Percentiles rank a stretch among this genome's conserved stretches.
These are phyloP conservation scores for Alosa alosa DNA, from an alignment of 2,113 vertebrate genomes.

Conservation along the genomic window DNA sequence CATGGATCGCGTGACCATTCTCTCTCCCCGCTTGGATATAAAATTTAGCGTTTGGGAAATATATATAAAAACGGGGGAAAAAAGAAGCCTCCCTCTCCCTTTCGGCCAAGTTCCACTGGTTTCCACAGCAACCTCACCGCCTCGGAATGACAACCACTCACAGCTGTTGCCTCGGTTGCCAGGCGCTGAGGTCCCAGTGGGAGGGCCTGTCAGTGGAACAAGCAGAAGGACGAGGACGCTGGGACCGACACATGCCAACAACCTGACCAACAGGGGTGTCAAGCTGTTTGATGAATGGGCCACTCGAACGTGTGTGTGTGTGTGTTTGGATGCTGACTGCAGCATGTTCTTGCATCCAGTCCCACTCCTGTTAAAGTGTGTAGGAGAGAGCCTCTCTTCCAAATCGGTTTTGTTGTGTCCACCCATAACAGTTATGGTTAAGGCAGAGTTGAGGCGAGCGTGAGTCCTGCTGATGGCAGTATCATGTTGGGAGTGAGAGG, in stretches of 20 bases:
- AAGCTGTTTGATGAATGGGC: constrained; percentile 16
- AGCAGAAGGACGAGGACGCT: background rate
- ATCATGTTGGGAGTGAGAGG: background rate
- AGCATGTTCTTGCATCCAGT: background rate
- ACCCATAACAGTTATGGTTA: background rate
- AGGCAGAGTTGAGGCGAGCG: background rate
- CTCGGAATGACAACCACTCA: constrained; percentile 54
- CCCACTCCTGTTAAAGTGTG: background rate
- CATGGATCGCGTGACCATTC: constrained; percentile 59
- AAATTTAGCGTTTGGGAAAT: too few relatives aligned
- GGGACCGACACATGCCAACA: background rate
- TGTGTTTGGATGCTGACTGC: background rate
- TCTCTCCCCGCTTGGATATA: too few relatives aligned
- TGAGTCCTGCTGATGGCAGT: background rate
- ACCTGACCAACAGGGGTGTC: constrained; percentile 12
- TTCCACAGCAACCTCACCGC: constrained; percentile 51
- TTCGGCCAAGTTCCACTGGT: constrained; percentile 57
- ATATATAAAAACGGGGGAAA: constrained; percentile 36
- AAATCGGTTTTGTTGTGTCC: background rate
- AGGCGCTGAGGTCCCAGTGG: constrained; percentile 33
- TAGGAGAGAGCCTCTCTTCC: background rate
- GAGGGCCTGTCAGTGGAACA: constrained; percentile 22
- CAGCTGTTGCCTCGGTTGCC: constrained; percentile 59
- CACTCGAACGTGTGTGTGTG: background rate
- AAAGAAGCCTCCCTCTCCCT: constrained; percentile 25